phyloP scores from a whole-genome alignment of 2,888 invertebrate genomes.

The Neelides folsomi region DNA sequence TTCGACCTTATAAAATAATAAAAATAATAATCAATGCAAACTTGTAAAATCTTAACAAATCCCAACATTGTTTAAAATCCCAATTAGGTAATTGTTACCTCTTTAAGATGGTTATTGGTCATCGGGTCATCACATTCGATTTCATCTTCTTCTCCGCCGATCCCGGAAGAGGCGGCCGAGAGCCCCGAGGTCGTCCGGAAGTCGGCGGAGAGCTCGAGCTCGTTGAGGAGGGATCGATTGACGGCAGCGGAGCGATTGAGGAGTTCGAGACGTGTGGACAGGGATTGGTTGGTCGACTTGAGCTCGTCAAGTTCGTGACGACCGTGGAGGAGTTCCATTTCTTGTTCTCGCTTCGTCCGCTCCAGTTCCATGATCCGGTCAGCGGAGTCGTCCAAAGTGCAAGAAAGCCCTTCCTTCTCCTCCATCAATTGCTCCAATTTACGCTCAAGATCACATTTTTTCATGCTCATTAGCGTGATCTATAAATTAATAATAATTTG shows the following conservation, averaged over 20 bases:
- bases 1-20: background rate
- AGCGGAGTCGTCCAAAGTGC: conserved; percentile 75
- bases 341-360: conserved; percentile 62
- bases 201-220: conserved; percentile 55
- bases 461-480: conserved; percentile 66
- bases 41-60: background rate
- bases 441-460: conserved; percentile 71
- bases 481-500: no score
- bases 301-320: conserved; percentile 53
- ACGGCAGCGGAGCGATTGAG: conserved; percentile 41
- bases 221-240: conserved; percentile 65
- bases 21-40: background rate
- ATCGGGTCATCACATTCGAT: conserved; percentile 38
- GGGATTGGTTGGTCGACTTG: conserved; percentile 55
- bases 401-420: conserved; percentile 65
- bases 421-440: conserved; percentile 58
- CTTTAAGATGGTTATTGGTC: conserved; percentile 26
- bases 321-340: conserved; percentile 42
- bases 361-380: conserved; percentile 77
- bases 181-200: conserved; percentile 38
- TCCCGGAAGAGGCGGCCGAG: conserved; percentile 43
- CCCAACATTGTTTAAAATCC: background rate
- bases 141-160: conserved; percentile 36
- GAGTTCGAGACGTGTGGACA: conserved; percentile 53
- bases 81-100: conserved; percentile 16